Conservation (phyloP, 2,113 vertebrate genomes). For the Myiopsitta monachus region DNA sequence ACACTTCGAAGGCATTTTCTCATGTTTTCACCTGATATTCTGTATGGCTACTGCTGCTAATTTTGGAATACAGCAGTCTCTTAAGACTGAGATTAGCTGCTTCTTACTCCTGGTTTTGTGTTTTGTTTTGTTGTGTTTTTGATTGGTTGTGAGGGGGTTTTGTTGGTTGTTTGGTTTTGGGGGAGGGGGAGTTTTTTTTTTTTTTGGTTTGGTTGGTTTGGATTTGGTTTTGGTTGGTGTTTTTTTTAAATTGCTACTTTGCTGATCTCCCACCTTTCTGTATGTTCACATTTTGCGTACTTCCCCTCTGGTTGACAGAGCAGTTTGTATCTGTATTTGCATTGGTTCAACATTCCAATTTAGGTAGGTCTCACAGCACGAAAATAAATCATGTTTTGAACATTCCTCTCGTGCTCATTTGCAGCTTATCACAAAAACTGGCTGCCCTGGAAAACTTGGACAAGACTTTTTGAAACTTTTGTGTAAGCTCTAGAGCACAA, state of each 20-base stretch:
- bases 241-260: background rate
- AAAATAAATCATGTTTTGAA: background rate
- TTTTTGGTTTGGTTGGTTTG: background rate
- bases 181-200: background rate
- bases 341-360: background rate
- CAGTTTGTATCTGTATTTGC: conserved; percentile 1
- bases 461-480: background rate
- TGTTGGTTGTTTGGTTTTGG: background rate
- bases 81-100: background rate
- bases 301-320: background rate
- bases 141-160: background rate
- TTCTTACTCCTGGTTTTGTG: background rate
- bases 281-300: background rate
- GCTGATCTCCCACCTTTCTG: background rate
- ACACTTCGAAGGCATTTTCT: background rate
- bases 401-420: background rate
- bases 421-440: background rate
- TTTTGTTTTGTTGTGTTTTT: background rate
- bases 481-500: background rate
- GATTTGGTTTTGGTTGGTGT: fast-evolving
- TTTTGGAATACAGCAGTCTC: background rate
- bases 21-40: background rate
- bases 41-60: background rate
- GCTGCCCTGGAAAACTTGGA: background rate
- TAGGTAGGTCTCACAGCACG: background rate